Percentiles rank a stretch among this genome's conserved stretches.
Evolutionary conservation across 2,797 vertebrate genomes (phyloP).

Genomic region (Lutjanus campechanus): DNA sequence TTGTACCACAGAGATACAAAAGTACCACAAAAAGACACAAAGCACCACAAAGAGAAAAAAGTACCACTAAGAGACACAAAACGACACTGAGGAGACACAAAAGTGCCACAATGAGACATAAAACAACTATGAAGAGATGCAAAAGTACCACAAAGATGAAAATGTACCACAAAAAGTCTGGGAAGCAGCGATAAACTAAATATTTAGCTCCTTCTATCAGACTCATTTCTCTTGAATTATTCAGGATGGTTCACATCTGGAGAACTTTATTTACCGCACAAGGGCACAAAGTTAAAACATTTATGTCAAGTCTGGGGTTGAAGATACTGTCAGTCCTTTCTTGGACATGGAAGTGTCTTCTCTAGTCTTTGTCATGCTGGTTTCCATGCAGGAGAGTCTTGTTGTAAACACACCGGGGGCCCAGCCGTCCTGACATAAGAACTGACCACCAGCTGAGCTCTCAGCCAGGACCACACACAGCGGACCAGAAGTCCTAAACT

Average conservation of each 20-base stretch:
- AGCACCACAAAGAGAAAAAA: no score
- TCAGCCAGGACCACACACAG: conserved; percentile 39
- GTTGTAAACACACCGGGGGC: conserved; percentile 9
- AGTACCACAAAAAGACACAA: no score
- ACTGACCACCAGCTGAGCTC: neutral
- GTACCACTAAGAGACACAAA: no score
- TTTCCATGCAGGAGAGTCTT: neutral
- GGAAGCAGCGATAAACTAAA: no score
- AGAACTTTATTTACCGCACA: neutral
- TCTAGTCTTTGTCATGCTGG: neutral
- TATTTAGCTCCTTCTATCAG: no score
- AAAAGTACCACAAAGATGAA: no score
- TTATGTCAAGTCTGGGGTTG: neutral
- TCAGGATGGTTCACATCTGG: neutral
- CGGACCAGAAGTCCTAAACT: conserved; percentile 3
- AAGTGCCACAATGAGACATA: no score
- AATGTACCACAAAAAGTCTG: no score
- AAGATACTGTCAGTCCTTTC: conserved; percentile 6
- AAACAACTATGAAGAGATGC: no score
- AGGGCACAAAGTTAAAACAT: neutral
- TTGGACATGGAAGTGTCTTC: conserved; percentile 10
- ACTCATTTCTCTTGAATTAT: no score
- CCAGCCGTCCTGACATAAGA: neutral
- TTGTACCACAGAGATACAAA: no score
- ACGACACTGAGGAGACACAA: no score